These are phyloP conservation scores for Lycaena phlaeas DNA, from an alignment of 2,888 invertebrate genomes.

Conservation along the genomic window DNA sequence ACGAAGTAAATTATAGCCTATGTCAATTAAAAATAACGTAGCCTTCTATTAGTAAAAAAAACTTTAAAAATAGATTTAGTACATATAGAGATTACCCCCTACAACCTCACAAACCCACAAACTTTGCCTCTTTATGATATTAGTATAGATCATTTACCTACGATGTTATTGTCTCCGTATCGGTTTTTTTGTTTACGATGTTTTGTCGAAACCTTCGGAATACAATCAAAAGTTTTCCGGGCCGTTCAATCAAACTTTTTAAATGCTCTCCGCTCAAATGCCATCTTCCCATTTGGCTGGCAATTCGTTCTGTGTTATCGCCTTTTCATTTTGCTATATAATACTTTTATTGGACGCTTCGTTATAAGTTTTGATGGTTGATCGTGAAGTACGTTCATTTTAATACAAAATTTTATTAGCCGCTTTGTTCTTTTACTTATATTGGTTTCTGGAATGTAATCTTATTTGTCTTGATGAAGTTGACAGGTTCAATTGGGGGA, in stretches of 20 bases:
- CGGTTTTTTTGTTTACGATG: slow-evolving; percentile 37
- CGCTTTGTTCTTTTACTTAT: slow-evolving; percentile 6
- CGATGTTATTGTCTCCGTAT: slow-evolving; percentile 20
- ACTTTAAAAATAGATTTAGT: too few relatives aligned
- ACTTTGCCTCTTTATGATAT: too few relatives aligned
- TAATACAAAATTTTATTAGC: slow-evolving; percentile 6
- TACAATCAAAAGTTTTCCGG: slow-evolving; percentile 53
- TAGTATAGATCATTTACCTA: too few relatives aligned
- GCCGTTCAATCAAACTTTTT: slow-evolving; percentile 66
- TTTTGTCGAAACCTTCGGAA: slow-evolving; percentile 50
- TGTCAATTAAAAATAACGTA: too few relatives aligned
- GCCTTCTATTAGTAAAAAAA: too few relatives aligned
- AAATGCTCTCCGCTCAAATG: slow-evolving; percentile 36
- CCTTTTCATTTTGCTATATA: slow-evolving; percentile 47
- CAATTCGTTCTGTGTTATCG: slow-evolving; percentile 48
- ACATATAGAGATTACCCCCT: too few relatives aligned
- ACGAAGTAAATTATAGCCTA: too few relatives aligned
- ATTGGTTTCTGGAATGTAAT: slow-evolving; percentile 7
- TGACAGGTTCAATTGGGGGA: neutral
- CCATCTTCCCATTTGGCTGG: slow-evolving; percentile 23
- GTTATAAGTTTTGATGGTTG: slow-evolving; percentile 32
- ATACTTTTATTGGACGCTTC: slow-evolving; percentile 38
- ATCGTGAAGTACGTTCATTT: slow-evolving; percentile 9
- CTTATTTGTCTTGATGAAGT: slow-evolving; percentile 2
- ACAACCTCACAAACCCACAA: too few relatives aligned